Evolutionary conservation across 2,113 vertebrate species (phyloP), one percentile per base, ranked within the genome.

Genomic region (Trichomycterus rosablanca): DNA sequence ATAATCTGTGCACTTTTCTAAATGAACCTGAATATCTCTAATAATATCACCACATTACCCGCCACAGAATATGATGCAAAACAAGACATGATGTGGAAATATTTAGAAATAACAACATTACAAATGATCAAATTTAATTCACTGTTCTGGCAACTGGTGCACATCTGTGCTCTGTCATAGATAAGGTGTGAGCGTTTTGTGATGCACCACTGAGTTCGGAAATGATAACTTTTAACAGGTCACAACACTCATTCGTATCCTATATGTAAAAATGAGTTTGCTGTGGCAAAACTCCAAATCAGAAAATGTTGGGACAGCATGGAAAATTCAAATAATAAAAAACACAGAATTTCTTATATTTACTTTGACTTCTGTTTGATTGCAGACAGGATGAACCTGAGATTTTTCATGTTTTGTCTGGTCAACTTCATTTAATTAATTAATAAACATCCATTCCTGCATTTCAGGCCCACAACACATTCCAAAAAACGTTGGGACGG

Each of bases 71-170:
- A 45, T 59, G 40, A 45, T 19, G 44, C 15, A 58, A 43, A 45
- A 44, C 15, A 58, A 43, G 32, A 44, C 18, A 32, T 45, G 42
- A 19, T 3, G 26, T 59, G 26, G 30, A 59, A 59, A 32, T 45
- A 45, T 14, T 59, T 34, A 4, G 44, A 32, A 45, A 59, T 59
- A 32, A 59, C 56, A 45, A 32, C 30, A 59, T 59, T 20, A 59
- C 56, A 45, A 44, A 59, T 11, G 11, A 59, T 59, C 42, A 45
- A 18, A 40, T 22, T 59, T 24, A 45, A 45, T 59, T 42, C 16
- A 43, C 56, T 45, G 18, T 45, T 45, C 26, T 45, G 56, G 56
- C 40, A 45, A 59, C 56, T 10, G 56, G 56, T 45, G 24, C 56
- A 59, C 40, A 45, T 45, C 40, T 59, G 26, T 6, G 15, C 42